Base-by-base conservation (phyloP, 2,888 invertebrate species). In the Caradrina clavipalpis region DNA sequence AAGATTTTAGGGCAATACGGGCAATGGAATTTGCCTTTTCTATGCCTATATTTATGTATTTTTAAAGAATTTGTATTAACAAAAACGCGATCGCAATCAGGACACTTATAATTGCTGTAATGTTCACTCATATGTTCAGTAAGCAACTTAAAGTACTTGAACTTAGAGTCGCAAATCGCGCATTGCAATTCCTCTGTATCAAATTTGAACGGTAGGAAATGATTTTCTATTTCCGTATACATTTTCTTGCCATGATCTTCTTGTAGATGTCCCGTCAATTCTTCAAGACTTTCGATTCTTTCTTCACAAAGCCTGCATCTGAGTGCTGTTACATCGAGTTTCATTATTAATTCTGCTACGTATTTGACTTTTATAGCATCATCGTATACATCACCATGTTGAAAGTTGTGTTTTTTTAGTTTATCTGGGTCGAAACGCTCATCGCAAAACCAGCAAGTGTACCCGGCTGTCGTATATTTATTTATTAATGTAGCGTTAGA, bases 41-140 rank as follows among this genome's bases (percentile, higher is more conserved):
- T 76, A n/a, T 89, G 89, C 26, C 78, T 65, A 21, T 84, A 82
- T 4, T 62, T 77, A 53, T 89, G 88, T 1, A 81, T 74, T 22
- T 76, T 76, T 66, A 86, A 68, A 0, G 85, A 64, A 3, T 78
- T 76, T n/a, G 83, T 75, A 21, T 86, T 88, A 0, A 88, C 86
- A 47, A 93, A 94, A 0, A 89, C 87, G 0, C 87, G 86, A 17
- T 86, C 87, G 66, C 94, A 94, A 0, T 83, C 75, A 0, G 80
- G 74, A 58, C 94, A 94, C 8, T 87, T 82, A 42, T 89, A 93
- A 63, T 93, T 93, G 19, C 88, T 86, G 45, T 89, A 92, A 68
- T 94, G 94, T 0, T 86, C 86, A 7, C 88, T 88, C 92, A 93
- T 93, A 60, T 94, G 94, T n/a, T 90, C 90, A 0, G 87, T 84